phyloP scores from a whole-genome alignment of 1,140 invertebrate genomes.

The Portunus trituberculatus region DNA sequence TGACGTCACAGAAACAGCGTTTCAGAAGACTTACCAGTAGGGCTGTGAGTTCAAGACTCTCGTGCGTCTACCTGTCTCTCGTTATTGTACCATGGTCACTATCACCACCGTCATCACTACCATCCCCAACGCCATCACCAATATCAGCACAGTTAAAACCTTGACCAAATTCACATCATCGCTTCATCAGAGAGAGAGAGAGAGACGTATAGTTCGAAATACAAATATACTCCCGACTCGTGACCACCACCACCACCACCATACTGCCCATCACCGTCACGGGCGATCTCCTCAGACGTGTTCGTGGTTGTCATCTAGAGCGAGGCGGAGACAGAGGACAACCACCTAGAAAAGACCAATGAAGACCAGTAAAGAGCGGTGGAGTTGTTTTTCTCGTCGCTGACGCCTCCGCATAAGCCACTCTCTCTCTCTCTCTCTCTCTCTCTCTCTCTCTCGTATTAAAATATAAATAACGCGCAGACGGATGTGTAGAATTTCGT shows the following conservation, averaged over 20 bases:
- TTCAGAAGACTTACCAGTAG: no score
- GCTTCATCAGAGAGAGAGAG: not conserved
- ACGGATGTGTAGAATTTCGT: no score
- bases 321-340: no score
- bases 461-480: not conserved
- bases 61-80: no score
- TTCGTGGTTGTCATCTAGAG: not conserved
- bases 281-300: not conserved
- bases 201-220: no score
- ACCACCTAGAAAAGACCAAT: not conserved
- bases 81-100: not conserved
- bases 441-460: not conserved
- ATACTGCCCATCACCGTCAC: no score
- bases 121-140: no score
- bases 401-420: no score
- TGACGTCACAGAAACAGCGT: no score
- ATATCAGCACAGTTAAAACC: not conserved
- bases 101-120: not conserved
- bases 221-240: no score
- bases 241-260: no score
- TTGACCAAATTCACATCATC: not conserved
- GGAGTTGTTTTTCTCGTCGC: not conserved
- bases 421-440: slow-evolving; percentile 7
- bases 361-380: not conserved
- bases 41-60: no score